Base-by-base conservation (phyloP, 2,797 vertebrate species). In the Sternarchorhynchus goeldii region DNA sequence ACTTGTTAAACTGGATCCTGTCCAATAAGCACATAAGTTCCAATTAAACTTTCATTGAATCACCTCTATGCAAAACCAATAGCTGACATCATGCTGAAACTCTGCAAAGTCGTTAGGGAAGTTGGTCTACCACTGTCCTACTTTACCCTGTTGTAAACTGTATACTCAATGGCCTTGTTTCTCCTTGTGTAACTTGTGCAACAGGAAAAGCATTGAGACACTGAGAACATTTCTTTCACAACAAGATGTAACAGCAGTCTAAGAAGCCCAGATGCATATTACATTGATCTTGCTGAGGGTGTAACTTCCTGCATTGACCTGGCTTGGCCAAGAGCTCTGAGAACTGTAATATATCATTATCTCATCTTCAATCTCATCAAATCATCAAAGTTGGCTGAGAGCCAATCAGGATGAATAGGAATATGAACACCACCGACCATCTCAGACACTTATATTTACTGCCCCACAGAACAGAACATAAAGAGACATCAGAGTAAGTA, bases 11-110 rank as follows among this genome's bases (percentile, higher is more conserved):
- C 84, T 77, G 86, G 87, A 87, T 85, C 79, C 62, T 2, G 56
- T 75, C 79, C 70, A 82, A 83, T 39, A 55, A 34, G 75, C 82
- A 76, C 63, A 55, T 82, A 82, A 76, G 78, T 87, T 85, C 84
- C 79, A 85, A 85, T 87, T 78, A 86, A 86, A 87, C 79, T 86
- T 86, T 84, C 79, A 85, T 82, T 2, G 78, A 81, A 81, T 29
- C 18, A 29, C 73, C 56, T 39, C 25, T 29, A 7, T 16, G 68
- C 12, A 18, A 53, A 18, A n/a, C 50, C 57, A 53, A 57, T 36
- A 12, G 14, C 8, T 50, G 45, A 10, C 45, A 50, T 50, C 10
- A 50, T 50, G 12, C 8, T 71, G 68, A 71, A 57, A 53, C 45
- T 25, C 25, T 8, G 21, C n/a, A 6, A 55, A 69, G 68, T 57